These are phyloP conservation scores for Anoplopoma fimbria DNA, from an alignment of 2,113 vertebrate species.

Conservation along the genomic window DNA sequence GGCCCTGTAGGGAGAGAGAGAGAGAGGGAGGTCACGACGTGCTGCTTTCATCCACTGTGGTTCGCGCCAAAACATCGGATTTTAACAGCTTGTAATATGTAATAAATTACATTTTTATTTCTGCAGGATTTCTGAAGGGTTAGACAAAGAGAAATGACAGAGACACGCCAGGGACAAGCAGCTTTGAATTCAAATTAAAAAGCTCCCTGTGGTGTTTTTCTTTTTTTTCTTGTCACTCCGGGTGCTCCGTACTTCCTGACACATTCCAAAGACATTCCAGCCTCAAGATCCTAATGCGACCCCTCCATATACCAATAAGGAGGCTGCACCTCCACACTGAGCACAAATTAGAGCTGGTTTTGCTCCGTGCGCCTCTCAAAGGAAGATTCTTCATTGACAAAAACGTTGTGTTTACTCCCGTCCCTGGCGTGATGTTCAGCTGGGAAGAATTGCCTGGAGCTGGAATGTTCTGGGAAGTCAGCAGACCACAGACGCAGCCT, in stretches of 20 bases:
- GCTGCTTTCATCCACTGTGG: slow-evolving; percentile 15
- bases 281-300: slow-evolving; percentile 60
- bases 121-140: too few relatives aligned
- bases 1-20: slow-evolving; percentile 82
- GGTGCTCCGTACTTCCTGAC: slow-evolving; percentile 55
- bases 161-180: neutral
- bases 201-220: slow-evolving; percentile 56
- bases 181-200: slow-evolving; percentile 67
- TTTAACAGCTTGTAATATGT: neutral
- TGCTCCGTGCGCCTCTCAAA: neutral
- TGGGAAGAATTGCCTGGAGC: slow-evolving; percentile 43
- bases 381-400: slow-evolving; percentile 39
- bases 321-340: slow-evolving; percentile 20
- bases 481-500: slow-evolving; percentile 53
- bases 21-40: slow-evolving; percentile 12
- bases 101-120: neutral
- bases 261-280: slow-evolving; percentile 75
- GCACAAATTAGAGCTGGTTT: slow-evolving; percentile 58
- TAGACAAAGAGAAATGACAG: neutral
- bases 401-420: slow-evolving; percentile 31
- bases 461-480: slow-evolving; percentile 59
- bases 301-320: slow-evolving; percentile 43
- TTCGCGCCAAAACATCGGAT: neutral
- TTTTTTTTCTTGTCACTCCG: slow-evolving; percentile 19
- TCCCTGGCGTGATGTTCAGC: slow-evolving; percentile 41